Evolutionary conservation across 2,113 vertebrate species (phyloP), one percentile per base, ranked within the genome.

Genomic region (Callorhinus ursinus): DNA sequence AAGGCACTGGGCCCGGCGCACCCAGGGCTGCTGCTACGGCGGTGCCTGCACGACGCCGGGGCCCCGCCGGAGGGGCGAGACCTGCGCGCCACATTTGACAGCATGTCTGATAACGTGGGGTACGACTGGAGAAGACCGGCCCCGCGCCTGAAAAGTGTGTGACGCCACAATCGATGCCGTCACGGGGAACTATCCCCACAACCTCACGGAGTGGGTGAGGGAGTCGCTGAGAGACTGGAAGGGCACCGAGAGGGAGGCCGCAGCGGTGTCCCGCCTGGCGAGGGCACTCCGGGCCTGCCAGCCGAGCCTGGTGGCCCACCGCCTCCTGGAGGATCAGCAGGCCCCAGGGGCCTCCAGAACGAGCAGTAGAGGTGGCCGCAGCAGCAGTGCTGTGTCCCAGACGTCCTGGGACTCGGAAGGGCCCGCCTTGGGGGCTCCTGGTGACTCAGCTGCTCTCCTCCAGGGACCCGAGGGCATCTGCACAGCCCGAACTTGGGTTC

Each of bases 231-330:
- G 71, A 95, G 90, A 11, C 91, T 99, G 99, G 99, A 98, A 96
- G 98, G 98, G 7, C 86, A 42, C 5, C 1, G 95, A 82, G 65
- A 95, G 88, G 83, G 98, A 94, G 3, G 83, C 98, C 0, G 99
- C 99, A 2, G 97, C 88, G 0, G 98, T 96, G 16, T 15, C 97
- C 4, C 93, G 93, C 0, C 98, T 99, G 76, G 94, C 99, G 1
- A 13, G 9, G 4, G 99, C 98, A 1, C 99, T 99, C 36, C 97
- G 99, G 77, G 26, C 0, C 63, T 99, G 99, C 87, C 26, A 8
- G 0, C 21, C 99, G 86, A 99, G 99, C 90, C 97, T 99, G 57
- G 99, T 99, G 3, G 99, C 99, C 2, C 99, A 99, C 92, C 95
- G 28, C 4, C 82, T 99, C 1, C 96, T 98, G 86, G 97, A 98